phyloP scores from a whole-genome alignment of 2,888 invertebrate species.

The Tubulanus polymorphus region DNA sequence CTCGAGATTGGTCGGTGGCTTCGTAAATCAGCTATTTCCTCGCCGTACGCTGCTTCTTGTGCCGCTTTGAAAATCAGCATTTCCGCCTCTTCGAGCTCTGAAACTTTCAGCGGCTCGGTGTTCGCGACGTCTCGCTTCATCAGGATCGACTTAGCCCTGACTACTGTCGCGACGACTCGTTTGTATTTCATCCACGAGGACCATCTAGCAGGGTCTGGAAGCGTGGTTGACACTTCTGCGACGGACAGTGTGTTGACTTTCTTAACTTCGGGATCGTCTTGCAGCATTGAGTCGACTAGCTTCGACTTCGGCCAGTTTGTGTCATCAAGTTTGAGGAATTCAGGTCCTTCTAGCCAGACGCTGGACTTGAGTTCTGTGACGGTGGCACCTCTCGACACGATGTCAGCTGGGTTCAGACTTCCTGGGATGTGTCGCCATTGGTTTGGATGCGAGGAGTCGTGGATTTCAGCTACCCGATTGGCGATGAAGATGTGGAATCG shows the following conservation, averaged over 20 bases:
- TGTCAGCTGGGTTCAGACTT: constrained; percentile 16
- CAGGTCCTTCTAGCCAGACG: not conserved
- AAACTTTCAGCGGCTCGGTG: not conserved
- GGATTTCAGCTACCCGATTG: constrained; percentile 20
- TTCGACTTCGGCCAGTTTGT: not conserved
- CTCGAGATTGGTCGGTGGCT: not conserved
- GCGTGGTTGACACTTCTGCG: not conserved
- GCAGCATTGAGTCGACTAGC: not conserved
- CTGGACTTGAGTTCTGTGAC: not conserved
- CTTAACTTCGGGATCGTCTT: not conserved
- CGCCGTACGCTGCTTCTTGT: not conserved
- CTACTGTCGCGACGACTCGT: not conserved
- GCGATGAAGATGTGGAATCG: not conserved
- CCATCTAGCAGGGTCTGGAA: not conserved
- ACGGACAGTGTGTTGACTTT: not conserved
- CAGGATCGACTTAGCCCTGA: not conserved
- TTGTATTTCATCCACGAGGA: not conserved
- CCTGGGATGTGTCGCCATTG: constrained; percentile 22
- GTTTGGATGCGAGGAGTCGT: constrained; percentile 4
- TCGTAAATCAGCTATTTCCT: not conserved
- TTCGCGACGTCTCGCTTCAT: not conserved
- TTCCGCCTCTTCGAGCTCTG: not conserved
- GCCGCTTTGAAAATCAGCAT: not conserved
- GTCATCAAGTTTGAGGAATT: not conserved
- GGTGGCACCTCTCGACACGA: constrained; percentile 9